These are phyloP conservation scores for Drepana falcataria DNA, from an alignment of 2,888 invertebrate genomes.

Conservation along the genomic window DNA sequence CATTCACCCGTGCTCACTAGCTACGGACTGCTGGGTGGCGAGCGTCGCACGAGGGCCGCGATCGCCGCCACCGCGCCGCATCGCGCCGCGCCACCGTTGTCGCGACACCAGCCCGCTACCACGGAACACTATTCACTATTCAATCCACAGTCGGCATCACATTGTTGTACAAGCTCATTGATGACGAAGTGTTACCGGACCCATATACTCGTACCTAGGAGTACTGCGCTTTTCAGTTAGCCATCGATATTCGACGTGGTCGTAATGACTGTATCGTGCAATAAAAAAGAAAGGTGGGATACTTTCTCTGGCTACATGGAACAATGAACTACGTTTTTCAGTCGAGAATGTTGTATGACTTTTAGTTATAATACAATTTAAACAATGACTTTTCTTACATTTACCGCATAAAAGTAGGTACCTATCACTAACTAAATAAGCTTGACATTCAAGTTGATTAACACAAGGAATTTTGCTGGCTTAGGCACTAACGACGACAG, in stretches of 20 bases:
- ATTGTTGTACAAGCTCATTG: neutral
- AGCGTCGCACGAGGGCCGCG: conserved; percentile 7
- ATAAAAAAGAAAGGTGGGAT: neutral
- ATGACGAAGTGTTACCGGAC: too few relatives aligned
- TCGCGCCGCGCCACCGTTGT: conserved; percentile 2
- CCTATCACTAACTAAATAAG: too few relatives aligned
- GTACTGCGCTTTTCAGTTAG: neutral
- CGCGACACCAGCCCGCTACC: neutral
- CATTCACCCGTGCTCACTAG: neutral
- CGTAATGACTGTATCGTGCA: neutral
- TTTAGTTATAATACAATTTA: too few relatives aligned
- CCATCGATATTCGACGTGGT: neutral
- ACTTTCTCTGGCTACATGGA: neutral
- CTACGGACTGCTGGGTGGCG: conserved; percentile 2
- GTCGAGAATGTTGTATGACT: neutral
- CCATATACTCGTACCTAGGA: too few relatives aligned
- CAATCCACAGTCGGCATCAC: conserved; percentile 25
- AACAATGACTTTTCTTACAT: too few relatives aligned
- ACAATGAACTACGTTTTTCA: neutral
- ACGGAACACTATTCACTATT: neutral
- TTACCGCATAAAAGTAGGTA: too few relatives aligned
- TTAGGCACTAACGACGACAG: too few relatives aligned
- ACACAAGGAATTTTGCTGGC: too few relatives aligned
- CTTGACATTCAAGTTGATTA: too few relatives aligned
- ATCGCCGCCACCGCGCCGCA: conserved; percentile 7